These are phyloP conservation scores for Zaprionus bogoriensis DNA, from an alignment of 2,888 invertebrate species.

Conservation along the genomic window DNA sequence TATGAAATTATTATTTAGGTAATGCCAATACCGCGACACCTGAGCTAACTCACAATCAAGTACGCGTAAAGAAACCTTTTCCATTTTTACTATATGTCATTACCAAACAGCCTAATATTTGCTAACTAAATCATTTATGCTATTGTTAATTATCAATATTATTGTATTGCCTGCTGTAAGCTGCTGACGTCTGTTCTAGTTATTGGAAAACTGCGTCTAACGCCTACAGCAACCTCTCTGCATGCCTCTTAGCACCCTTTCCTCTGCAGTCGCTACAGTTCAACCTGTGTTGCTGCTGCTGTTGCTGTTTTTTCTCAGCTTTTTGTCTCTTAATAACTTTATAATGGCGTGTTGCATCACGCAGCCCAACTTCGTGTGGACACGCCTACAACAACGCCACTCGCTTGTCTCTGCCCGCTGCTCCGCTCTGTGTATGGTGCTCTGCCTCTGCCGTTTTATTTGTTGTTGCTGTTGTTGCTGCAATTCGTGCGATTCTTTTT, in stretches of 20 bases:
- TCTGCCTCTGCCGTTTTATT: background rate
- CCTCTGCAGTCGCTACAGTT: background rate
- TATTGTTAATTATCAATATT: too few species aligned
- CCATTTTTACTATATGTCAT: too few species aligned
- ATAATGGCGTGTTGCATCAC: constrained; percentile 78
- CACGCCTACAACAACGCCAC: constrained; percentile 56
- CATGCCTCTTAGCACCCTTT: background rate
- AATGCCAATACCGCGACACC: too few species aligned
- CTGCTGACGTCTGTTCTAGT: too few species aligned
- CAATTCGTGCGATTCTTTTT: constrained; percentile 73
- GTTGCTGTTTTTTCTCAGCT: constrained; percentile 21
- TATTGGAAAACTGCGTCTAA: constrained; percentile 14
- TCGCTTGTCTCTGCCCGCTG: constrained; percentile 10
- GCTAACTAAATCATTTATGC: too few species aligned
- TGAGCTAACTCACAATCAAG: too few species aligned
- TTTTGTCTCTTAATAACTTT: constrained; percentile 79
- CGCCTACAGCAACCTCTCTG: constrained; percentile 5
- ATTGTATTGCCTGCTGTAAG: too few species aligned
- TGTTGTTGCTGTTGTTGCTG: constrained; percentile 35
- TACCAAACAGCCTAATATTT: too few species aligned
- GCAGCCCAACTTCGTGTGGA: constrained; percentile 63
- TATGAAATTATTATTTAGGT: too few species aligned
- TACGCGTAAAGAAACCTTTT: too few species aligned
- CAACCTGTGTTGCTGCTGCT: constrained; percentile 40
- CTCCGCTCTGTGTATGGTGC: background rate